A percentile compares a stretch with the other conserved stretches of the same genome.
Evolutionary conservation across 2,113 vertebrate species (phyloP).

Genomic region (Saccopteryx bilineata): DNA sequence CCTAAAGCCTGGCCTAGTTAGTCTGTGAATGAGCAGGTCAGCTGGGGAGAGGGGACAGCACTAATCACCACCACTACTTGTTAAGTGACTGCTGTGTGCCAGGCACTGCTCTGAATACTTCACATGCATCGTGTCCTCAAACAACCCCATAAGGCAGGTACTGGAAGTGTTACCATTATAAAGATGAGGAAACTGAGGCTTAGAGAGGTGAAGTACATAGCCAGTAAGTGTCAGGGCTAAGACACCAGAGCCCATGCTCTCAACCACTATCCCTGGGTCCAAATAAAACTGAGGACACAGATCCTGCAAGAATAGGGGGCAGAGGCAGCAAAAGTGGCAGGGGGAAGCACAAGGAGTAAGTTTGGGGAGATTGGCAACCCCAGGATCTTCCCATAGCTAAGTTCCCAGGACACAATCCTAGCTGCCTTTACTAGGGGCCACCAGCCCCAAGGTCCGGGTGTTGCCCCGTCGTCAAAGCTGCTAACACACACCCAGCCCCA

Average conservation of each 20-base stretch:
- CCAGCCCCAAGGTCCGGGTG: not conserved
- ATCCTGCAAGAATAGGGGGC: not conserved
- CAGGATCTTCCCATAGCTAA: not conserved
- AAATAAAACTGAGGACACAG: not conserved
- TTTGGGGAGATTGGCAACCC: not conserved
- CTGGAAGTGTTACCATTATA: not conserved
- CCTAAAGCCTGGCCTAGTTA: not conserved
- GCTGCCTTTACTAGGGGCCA: not conserved
- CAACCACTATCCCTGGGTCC: not conserved
- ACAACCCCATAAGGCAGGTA: not conserved
- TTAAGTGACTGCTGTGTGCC: not conserved
- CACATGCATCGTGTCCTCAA: not conserved
- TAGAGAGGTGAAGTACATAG: not conserved
- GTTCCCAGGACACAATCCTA: not conserved
- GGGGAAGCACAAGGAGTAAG: not conserved
- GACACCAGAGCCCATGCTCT: not conserved
- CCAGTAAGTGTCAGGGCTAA: not conserved
- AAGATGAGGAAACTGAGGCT: constrained; percentile 47
- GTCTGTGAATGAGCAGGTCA: not conserved
- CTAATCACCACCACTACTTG: not conserved
- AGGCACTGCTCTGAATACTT: not conserved
- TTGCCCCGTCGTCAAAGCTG: not conserved
- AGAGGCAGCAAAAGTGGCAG: not conserved
- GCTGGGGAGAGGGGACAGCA: not conserved
- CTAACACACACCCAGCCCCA: not conserved